A percentile compares a stretch with the other conserved stretches of the same genome.
Conservation (phyloP, 2,888 invertebrate species). For the Lasioglossum lativentre region DNA sequence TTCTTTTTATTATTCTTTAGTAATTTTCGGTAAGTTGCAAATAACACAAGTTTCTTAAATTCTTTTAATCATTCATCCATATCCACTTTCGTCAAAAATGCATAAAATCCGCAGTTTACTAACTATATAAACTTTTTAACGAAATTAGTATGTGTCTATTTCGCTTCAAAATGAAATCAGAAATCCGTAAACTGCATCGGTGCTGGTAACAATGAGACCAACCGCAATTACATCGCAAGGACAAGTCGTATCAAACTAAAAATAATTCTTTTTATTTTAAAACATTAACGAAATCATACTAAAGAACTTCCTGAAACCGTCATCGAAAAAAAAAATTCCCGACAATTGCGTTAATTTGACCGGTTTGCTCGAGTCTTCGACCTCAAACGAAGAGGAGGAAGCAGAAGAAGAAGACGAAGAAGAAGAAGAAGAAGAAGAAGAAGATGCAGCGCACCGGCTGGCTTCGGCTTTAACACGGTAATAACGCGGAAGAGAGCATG, state of each 20-base stretch:
- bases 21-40: too few species aligned
- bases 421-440: neutral
- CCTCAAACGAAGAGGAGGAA: neutral
- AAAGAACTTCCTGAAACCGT: neutral
- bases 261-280: neutral
- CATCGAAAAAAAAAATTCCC: too few species aligned
- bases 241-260: too few species aligned
- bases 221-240: too few species aligned
- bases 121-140: neutral
- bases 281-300: neutral
- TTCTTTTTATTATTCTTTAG: too few species aligned
- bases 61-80: neutral
- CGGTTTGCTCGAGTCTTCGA: neutral
- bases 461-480: conserved; percentile 7
- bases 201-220: too few species aligned
- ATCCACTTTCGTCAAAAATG: neutral
- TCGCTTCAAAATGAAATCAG: too few species aligned
- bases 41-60: too few species aligned
- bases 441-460: neutral
- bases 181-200: too few species aligned
- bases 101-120: neutral
- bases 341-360: too few species aligned
- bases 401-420: neutral
- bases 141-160: neutral
- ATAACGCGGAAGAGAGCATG: conserved; percentile 19